These are phyloP conservation scores for Falco columbarius DNA, from an alignment of 2,797 vertebrate species.

Conservation along the genomic window DNA sequence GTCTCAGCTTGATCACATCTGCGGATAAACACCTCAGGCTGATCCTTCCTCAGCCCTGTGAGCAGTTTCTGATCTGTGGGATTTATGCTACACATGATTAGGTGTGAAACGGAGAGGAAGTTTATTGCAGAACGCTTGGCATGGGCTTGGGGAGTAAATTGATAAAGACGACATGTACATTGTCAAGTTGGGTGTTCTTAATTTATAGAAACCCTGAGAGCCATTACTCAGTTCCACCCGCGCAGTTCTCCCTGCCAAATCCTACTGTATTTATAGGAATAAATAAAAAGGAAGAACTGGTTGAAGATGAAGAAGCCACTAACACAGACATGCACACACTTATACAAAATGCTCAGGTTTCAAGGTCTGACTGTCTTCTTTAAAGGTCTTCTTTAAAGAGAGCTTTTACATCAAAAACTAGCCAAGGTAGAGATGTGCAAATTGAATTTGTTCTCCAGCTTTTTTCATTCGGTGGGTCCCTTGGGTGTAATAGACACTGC, in stretches of 20 bases:
- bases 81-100: slow-evolving; percentile 75
- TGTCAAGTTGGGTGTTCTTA: slow-evolving; percentile 65
- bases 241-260: slow-evolving; percentile 46
- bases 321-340: not conserved
- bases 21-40: slow-evolving; percentile 14
- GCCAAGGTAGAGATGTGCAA: not conserved
- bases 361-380: not conserved
- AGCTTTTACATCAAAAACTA: not conserved
- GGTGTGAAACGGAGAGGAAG: slow-evolving; percentile 73
- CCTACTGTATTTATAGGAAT: slow-evolving; percentile 47
- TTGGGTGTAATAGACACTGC: not conserved
- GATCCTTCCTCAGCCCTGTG: slow-evolving; percentile 31
- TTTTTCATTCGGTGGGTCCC: not conserved
- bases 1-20: not conserved
- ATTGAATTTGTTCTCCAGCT: not conserved
- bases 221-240: slow-evolving; percentile 48
- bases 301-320: slow-evolving; percentile 25
- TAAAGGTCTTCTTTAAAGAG: not conserved
- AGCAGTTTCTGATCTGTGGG: slow-evolving; percentile 62
- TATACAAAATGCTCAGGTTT: slow-evolving; percentile 24
- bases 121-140: slow-evolving; percentile 66
- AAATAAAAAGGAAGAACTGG: slow-evolving; percentile 46
- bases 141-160: slow-evolving; percentile 57
- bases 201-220: slow-evolving; percentile 69
- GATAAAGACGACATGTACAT: slow-evolving; percentile 67